Evolutionary conservation across 1,140 invertebrate species (phyloP).

Genomic region (Polypedilum pembai): DNA sequence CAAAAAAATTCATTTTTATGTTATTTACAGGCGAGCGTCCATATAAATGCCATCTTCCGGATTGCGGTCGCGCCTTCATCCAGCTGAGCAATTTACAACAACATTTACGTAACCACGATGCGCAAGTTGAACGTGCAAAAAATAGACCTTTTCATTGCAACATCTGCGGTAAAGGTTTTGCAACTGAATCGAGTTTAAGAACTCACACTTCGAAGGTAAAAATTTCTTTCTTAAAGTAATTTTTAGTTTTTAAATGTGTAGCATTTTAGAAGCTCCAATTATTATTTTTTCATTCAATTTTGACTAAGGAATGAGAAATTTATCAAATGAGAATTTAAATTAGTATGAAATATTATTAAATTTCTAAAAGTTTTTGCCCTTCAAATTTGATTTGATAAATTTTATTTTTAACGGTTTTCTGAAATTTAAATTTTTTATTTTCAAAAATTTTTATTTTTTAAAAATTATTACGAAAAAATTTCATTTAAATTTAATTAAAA

Average conservation of each 20-base stretch:
- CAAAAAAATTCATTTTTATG: slow-evolving; percentile 35
- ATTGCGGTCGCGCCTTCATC: slow-evolving; percentile 93
- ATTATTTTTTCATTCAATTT: too few species aligned
- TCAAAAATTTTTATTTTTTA: too few species aligned
- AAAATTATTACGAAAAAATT: too few species aligned
- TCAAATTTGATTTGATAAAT: too few species aligned
- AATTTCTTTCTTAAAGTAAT: slow-evolving; percentile 37
- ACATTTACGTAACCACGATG: slow-evolving; percentile 92
- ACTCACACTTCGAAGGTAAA: slow-evolving; percentile 95
- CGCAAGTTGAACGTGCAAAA: slow-evolving; percentile 88
- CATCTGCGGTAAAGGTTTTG: slow-evolving; percentile 94
- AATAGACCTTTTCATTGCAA: slow-evolving; percentile 92
- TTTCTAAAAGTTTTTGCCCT: not conserved
- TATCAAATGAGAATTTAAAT: too few species aligned
- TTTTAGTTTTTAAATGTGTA: not conserved
- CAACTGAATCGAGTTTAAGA: slow-evolving; percentile 87
- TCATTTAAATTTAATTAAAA: too few species aligned
- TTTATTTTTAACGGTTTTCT: too few species aligned
- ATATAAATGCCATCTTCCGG: slow-evolving; percentile 92
- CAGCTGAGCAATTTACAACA: slow-evolving; percentile 96
- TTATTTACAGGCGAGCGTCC: slow-evolving; percentile 82
- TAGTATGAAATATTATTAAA: not conserved
- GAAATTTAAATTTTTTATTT: too few species aligned
- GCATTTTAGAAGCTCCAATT: not conserved
- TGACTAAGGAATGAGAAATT: too few species aligned